Evolutionary conservation across 2,113 vertebrate genomes (phyloP).

Genomic region (Galemys pyrenaicus): DNA sequence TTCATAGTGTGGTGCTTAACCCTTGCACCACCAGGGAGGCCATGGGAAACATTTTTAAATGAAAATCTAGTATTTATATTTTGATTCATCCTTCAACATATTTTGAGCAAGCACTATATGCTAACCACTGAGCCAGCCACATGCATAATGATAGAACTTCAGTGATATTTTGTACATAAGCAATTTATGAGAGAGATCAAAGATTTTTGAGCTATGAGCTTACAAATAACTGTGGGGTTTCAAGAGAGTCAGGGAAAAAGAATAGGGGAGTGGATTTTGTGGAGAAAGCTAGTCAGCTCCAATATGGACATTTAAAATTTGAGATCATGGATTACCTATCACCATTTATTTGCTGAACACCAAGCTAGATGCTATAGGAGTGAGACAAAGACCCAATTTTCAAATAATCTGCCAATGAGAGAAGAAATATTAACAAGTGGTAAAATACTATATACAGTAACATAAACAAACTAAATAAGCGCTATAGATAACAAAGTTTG

Average conservation of each 20-base stretch:
- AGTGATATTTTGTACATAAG: background rate
- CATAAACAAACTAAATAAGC: background rate
- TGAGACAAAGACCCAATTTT: background rate
- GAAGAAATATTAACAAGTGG: constrained; percentile 6
- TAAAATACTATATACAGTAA: background rate
- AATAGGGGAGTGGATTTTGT: background rate
- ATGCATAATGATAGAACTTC: background rate
- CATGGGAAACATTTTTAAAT: background rate
- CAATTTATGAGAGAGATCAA: background rate
- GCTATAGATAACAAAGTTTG: background rate
- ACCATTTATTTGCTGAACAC: background rate
- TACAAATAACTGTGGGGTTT: background rate
- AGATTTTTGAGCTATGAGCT: background rate
- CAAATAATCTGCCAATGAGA: background rate
- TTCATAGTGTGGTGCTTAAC: too few species aligned
- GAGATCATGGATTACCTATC: background rate
- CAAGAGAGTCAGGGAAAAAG: background rate
- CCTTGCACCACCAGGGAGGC: too few species aligned
- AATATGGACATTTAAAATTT: background rate
- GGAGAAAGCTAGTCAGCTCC: background rate
- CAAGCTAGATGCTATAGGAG: background rate
- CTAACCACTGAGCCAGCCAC: background rate
- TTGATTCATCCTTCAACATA: background rate
- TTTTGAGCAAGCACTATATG: background rate
- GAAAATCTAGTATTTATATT: constrained; percentile 19